A percentile compares a stretch with the other conserved stretches of the same genome.
Evolutionary conservation across 1,140 invertebrate species (phyloP).

Genomic region (Hyles euphorbiae): DNA sequence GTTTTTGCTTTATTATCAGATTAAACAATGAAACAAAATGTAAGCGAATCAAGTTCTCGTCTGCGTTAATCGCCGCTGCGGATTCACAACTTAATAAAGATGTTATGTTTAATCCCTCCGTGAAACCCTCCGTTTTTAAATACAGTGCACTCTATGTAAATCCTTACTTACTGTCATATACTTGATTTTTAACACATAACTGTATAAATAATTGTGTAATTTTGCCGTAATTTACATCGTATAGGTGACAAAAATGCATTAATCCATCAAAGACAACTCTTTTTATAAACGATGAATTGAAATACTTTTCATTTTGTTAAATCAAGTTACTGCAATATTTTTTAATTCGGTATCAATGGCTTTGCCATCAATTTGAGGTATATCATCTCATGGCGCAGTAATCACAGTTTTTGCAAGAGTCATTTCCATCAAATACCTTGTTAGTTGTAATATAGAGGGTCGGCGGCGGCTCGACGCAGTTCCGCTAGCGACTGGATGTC

Average conservation of each 20-base stretch:
- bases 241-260: no score
- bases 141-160: background rate
- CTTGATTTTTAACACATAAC: no score
- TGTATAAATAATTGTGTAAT: no score
- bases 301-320: no score
- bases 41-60: slow-evolving; percentile 13
- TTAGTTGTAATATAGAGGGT: slow-evolving; percentile 13
- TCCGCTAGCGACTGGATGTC: slow-evolving; percentile 35
- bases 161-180: no score
- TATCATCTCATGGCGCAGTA: no score
- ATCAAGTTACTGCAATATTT: no score
- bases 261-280: no score
- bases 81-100: background rate
- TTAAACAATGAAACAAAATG: slow-evolving; percentile 27
- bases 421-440: slow-evolving; percentile 10
- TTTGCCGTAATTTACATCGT: no score
- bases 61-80: background rate
- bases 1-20: slow-evolving; percentile 35
- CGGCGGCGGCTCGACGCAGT: slow-evolving; percentile 4
- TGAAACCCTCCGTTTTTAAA: background rate
- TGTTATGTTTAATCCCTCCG: background rate
- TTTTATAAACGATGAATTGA: no score
- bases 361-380: no score
- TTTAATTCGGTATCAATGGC: background rate
- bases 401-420: slow-evolving; percentile 4